phyloP scores from a whole-genome alignment of 1,140 invertebrate genomes.

The Sweltsa coloradensis region DNA sequence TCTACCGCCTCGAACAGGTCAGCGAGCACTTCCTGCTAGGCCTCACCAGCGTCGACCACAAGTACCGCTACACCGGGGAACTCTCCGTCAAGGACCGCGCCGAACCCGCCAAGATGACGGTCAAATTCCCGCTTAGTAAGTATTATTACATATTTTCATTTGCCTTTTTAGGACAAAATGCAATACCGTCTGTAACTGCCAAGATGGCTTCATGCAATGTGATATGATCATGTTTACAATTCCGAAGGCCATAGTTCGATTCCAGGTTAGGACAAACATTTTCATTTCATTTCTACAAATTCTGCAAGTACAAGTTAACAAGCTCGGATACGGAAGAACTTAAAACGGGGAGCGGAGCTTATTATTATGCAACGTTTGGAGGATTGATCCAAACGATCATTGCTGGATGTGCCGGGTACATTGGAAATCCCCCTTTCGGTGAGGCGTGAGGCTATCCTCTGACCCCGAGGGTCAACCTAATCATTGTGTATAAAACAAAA shows the following conservation, averaged over 20 bases:
- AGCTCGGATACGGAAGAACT: too few species aligned
- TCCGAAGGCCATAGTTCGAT: neutral
- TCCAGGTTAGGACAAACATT: neutral
- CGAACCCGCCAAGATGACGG: slow-evolving; percentile 55
- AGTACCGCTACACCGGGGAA: slow-evolving; percentile 60
- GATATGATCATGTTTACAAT: neutral
- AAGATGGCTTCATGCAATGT: neutral
- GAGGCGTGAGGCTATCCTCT: too few species aligned
- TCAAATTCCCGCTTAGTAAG: slow-evolving; percentile 73
- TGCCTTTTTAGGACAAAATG: slow-evolving; percentile 6
- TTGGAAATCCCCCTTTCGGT: too few species aligned
- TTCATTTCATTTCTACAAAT: neutral
- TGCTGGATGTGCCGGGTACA: too few species aligned
- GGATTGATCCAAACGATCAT: too few species aligned
- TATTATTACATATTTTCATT: slow-evolving; percentile 18
- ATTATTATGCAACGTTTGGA: too few species aligned
- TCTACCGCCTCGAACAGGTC: slow-evolving; percentile 55
- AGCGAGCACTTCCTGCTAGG: slow-evolving; percentile 50
- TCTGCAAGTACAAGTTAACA: too few species aligned
- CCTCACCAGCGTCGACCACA: slow-evolving; percentile 54
- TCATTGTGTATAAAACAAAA: too few species aligned
- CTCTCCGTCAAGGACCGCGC: slow-evolving; percentile 49
- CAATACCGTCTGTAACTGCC: neutral
- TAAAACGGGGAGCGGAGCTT: too few species aligned
- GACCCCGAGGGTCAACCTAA: too few species aligned